A percentile compares a stretch with the other conserved stretches of the same genome.
Evolutionary conservation across 1,140 invertebrate genomes (phyloP).

Genomic region (Gonatopus flavifemur): DNA sequence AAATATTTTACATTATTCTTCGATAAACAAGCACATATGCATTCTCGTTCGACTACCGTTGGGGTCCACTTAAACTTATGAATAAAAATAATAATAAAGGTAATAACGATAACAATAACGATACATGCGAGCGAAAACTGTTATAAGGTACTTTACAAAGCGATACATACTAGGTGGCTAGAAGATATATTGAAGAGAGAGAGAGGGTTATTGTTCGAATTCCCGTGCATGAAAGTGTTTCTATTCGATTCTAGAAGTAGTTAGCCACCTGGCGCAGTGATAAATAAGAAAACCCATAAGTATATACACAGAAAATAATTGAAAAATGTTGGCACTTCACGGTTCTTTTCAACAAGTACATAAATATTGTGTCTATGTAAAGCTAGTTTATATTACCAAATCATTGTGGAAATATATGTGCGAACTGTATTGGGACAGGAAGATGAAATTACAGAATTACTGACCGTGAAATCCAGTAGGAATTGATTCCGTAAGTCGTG

Average conservation of each 20-base stretch:
- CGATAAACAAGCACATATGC: slow-evolving; percentile 27
- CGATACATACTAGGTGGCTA: slow-evolving; percentile 18
- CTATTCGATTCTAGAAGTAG: slow-evolving; percentile 27
- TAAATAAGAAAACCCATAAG: slow-evolving; percentile 20
- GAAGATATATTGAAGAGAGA: slow-evolving; percentile 1
- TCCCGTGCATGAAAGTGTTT: slow-evolving; percentile 5
- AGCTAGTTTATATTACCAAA: no score
- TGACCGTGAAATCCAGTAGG: no score
- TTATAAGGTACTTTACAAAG: slow-evolving; percentile 29
- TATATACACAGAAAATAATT: no score
- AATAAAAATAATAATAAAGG: slow-evolving; percentile 21
- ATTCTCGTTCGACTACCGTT: slow-evolving; percentile 42
- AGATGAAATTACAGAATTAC: no score
- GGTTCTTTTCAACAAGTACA: no score
- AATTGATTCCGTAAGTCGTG: no score
- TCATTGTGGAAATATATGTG: no score
- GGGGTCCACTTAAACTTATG: slow-evolving; percentile 49
- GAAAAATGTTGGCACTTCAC: no score
- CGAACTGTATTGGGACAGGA: no score
- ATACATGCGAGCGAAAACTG: slow-evolving; percentile 24
- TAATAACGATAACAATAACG: slow-evolving; percentile 12
- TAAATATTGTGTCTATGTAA: no score
- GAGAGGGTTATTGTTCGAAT: neutral
- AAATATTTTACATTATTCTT: no score
- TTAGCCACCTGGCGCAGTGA: slow-evolving; percentile 25